A percentile compares a stretch with the other conserved stretches of the same genome.
Evolutionary conservation across 2,888 invertebrate genomes (phyloP).

Genomic region (Lasioglossum figueresi): DNA sequence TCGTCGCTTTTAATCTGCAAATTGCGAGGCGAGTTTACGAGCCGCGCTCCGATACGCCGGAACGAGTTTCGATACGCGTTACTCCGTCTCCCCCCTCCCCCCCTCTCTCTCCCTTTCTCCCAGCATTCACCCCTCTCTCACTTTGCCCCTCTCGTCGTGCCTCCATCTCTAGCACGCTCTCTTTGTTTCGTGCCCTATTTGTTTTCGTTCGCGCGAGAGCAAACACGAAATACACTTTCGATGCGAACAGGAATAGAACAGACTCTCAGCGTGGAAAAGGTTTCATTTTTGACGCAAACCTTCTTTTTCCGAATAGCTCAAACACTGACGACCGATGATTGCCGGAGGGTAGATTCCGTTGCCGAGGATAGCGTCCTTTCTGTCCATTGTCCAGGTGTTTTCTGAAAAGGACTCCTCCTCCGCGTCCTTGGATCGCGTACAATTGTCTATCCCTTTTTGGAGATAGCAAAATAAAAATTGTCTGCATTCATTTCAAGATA

Average conservation of each 20-base stretch:
- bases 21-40: conserved; percentile 34
- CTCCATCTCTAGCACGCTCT: too few species aligned
- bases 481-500: too few species aligned
- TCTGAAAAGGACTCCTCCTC: too few species aligned
- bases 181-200: background rate
- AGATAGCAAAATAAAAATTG: too few species aligned
- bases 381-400: background rate
- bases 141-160: background rate
- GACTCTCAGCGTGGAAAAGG: background rate
- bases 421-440: too few species aligned
- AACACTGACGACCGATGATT: background rate
- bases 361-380: too few species aligned
- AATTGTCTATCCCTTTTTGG: too few species aligned
- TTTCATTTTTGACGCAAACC: background rate
- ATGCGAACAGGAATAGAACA: background rate
- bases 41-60: conserved; percentile 8
- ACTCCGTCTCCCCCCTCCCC: background rate
- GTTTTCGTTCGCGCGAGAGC: background rate
- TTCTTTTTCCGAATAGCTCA: background rate
- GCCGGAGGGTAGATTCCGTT: background rate
- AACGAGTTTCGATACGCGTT: conserved; percentile 2
- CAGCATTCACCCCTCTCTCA: background rate
- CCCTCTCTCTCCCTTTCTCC: background rate
- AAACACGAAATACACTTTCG: background rate
- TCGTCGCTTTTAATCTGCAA: conserved; percentile 45